phyloP scores from a whole-genome alignment of 2,888 invertebrate genomes.

The Ectropis crepuscularia region DNA sequence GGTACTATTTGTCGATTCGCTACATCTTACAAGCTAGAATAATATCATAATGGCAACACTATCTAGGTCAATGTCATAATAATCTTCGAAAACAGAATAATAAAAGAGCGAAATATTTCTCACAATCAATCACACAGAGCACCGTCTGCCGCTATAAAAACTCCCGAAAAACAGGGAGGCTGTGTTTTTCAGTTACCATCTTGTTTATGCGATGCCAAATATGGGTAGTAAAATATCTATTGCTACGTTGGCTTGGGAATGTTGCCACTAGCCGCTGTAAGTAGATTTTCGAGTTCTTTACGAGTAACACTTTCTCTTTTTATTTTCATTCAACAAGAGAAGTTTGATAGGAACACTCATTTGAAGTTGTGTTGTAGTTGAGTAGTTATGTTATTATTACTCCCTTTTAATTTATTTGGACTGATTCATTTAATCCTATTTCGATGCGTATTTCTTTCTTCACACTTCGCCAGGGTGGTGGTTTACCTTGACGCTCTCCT shows the following conservation, averaged over 20 bases:
- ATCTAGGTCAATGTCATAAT: conserved; percentile 29
- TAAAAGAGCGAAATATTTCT: conserved; percentile 40
- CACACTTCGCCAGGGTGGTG: too few species aligned
- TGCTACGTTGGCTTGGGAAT: conserved; percentile 44
- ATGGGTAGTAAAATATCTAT: conserved; percentile 53
- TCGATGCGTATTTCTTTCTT: too few species aligned
- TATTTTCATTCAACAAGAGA: neutral
- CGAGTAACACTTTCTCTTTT: conserved; percentile 11
- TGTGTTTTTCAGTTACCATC: conserved; percentile 52
- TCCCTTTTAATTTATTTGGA: too few species aligned
- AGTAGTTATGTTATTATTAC: too few species aligned
- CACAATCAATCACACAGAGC: conserved; percentile 50
- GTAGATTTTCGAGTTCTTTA: conserved; percentile 18
- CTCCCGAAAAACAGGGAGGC: conserved; percentile 46
- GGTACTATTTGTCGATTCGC: neutral
- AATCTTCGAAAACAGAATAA: conserved; percentile 40
- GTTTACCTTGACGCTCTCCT: too few species aligned
- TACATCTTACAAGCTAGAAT: neutral
- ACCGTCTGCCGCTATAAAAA: conserved; percentile 47
- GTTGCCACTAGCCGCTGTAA: conserved; percentile 22
- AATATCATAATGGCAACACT: conserved; percentile 8
- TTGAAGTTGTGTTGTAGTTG: too few species aligned
- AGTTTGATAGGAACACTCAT: neutral
- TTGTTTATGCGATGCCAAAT: conserved; percentile 58
- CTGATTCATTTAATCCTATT: too few species aligned